phyloP scores from a whole-genome alignment of 92 coral and sea anemone genomes.

The Zoanthus gigantus region DNA sequence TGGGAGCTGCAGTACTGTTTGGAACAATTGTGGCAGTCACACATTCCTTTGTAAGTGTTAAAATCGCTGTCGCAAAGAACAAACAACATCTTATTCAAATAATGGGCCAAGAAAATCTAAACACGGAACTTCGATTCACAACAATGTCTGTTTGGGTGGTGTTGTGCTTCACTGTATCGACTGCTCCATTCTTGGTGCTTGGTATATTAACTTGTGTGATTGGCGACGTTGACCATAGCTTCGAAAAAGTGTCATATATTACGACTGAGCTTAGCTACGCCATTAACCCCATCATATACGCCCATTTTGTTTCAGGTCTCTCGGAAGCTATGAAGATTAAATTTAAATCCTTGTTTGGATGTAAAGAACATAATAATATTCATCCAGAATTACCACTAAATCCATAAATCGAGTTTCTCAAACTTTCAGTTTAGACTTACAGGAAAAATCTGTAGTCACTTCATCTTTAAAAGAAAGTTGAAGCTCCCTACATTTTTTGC shows the following conservation, averaged over 20 bases:
- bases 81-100: constrained; percentile 11
- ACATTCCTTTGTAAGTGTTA: neutral
- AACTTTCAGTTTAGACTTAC: too few species aligned
- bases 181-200: neutral
- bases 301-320: constrained; percentile 2
- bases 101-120: constrained; percentile 11
- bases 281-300: constrained; percentile 17
- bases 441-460: too few species aligned
- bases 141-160: constrained; percentile 19
- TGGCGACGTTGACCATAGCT: neutral
- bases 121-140: constrained; percentile 1
- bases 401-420: neutral
- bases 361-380: neutral
- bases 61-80: neutral
- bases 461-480: too few species aligned
- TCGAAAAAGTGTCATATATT: neutral
- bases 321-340: constrained; percentile 14
- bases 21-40: neutral
- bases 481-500: too few species aligned
- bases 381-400: constrained; percentile 1
- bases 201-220: neutral
- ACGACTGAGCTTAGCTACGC: neutral
- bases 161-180: neutral
- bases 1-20: neutral
- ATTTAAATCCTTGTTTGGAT: neutral